Evolutionary conservation across 2,888 invertebrate genomes (phyloP).

Genomic region (Nineta flava): DNA sequence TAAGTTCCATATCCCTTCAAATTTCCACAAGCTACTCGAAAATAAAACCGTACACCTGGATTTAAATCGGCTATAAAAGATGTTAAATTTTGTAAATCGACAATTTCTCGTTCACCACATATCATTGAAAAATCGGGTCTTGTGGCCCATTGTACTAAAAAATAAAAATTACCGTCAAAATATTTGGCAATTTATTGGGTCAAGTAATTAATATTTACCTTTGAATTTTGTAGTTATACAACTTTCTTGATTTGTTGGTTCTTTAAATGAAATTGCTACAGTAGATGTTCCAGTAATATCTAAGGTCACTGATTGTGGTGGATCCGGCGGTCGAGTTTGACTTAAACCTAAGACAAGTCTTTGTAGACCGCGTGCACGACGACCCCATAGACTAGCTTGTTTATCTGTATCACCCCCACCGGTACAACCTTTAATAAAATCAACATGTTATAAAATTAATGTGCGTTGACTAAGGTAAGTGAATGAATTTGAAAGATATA

Average conservation of each 20-base stretch:
- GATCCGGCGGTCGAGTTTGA: conserved; percentile 67
- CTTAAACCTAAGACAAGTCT: conserved; percentile 75
- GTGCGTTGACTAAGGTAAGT: too few species aligned
- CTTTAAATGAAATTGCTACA: conserved; percentile 46
- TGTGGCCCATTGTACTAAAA: conserved; percentile 84
- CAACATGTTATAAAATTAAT: neutral
- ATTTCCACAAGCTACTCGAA: conserved; percentile 85
- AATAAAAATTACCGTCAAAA: neutral
- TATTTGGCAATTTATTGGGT: neutral
- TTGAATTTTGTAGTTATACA: conserved; percentile 82
- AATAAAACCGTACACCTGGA: conserved; percentile 77
- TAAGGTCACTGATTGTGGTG: conserved; percentile 62
- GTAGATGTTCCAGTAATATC: conserved; percentile 60
- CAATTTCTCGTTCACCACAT: conserved; percentile 63
- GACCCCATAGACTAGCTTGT: conserved; percentile 76
- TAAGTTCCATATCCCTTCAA: conserved; percentile 78
- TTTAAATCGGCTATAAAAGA: conserved; percentile 55
- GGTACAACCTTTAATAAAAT: conserved; percentile 41
- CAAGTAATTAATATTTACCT: conserved; percentile 38
- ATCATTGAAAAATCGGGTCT: conserved; percentile 68
- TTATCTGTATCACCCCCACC: conserved; percentile 61
- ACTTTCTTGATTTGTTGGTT: conserved; percentile 53
- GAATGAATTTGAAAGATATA: neutral
- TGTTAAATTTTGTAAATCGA: conserved; percentile 44
- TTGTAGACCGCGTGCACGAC: conserved; percentile 59